A percentile compares a stretch with the other conserved stretches of the same genome.
Conservation (phyloP, 2,113 vertebrate genomes). For the Pseudorhombus dupliciocellatus region DNA sequence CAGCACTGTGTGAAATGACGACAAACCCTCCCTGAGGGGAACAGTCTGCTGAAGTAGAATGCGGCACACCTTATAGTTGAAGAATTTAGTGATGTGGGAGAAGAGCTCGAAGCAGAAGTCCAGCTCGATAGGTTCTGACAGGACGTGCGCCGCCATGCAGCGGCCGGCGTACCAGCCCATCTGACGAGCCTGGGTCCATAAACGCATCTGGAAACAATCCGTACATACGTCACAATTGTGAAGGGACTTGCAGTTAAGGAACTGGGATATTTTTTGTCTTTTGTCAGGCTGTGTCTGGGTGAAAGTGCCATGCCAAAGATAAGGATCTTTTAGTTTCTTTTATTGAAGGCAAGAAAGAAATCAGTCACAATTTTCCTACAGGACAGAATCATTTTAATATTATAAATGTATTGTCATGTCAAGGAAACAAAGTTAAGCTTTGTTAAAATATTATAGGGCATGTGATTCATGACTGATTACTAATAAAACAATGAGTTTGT, state of each 20-base stretch:
- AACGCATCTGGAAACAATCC: slow-evolving; percentile 86
- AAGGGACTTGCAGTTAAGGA: no score
- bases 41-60: neutral
- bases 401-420: no score
- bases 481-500: no score
- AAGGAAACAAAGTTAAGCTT: no score
- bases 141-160: slow-evolving; percentile 86
- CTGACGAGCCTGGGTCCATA: slow-evolving; percentile 98
- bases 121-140: slow-evolving; percentile 83
- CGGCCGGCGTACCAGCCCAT: slow-evolving; percentile 95
- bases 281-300: no score
- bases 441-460: no score
- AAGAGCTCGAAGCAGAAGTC: slow-evolving; percentile 99
- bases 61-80: slow-evolving; percentile 91
- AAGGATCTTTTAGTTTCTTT: neutral
- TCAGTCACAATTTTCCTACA: neutral
- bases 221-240: neutral
- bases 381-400: no score
- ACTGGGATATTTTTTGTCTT: no score
- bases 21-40: neutral
- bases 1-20: neutral
- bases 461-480: no score
- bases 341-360: neutral
- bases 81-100: slow-evolving; percentile 95
- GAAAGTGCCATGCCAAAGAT: neutral